Evolutionary conservation across 2,888 invertebrate species (phyloP), one percentile per base, ranked within the genome.

Genomic region (Teleogryllus oceanicus): DNA sequence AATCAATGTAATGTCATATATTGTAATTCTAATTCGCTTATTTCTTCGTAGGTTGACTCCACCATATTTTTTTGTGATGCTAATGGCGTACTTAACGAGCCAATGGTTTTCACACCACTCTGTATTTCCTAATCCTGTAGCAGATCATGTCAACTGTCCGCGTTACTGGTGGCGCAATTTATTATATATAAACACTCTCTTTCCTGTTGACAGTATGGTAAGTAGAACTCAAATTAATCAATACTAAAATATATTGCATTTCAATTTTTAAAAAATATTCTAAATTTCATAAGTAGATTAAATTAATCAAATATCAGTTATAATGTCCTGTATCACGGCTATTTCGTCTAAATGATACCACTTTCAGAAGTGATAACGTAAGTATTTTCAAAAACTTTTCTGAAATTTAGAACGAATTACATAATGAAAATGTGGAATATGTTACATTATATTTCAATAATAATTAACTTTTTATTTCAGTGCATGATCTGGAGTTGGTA

Each of bases 91-190:
- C 85, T 87, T 95, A 51, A 90, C 93, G 0, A 88, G 93, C 83
- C 89, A 92, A 80, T 94, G 94, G 89, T 90, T 92, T 11, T 91
- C 93, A 84, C 92, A 92, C 84, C 89, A 91, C 83, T 92, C 93
- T 0, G 92, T 94, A 2, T 94, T 94, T 84, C 92, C 94, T 82
- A 91, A 93, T 0, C 92, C 92, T 0, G 90, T 93, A 21, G 89
- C 90, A 80, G 93, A 93, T 85, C 91, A 93, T 83, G 86, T 91
- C 78, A 93, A 92, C 13, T 95, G 95, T 85, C 91, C 91, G 78
- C 89, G 90, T 82, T 94, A 89, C 86, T 95, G 95, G 95, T 95
- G 95, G 95, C 89, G 94, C 81, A 95, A 95, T 85, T 89, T 93
- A n/a, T 88, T 95, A 21, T 95, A 94, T 85, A 92, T 95, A 84